These are phyloP conservation scores for Zygaena filipendulae DNA, from an alignment of 2,888 invertebrate genomes.

Conservation along the genomic window DNA sequence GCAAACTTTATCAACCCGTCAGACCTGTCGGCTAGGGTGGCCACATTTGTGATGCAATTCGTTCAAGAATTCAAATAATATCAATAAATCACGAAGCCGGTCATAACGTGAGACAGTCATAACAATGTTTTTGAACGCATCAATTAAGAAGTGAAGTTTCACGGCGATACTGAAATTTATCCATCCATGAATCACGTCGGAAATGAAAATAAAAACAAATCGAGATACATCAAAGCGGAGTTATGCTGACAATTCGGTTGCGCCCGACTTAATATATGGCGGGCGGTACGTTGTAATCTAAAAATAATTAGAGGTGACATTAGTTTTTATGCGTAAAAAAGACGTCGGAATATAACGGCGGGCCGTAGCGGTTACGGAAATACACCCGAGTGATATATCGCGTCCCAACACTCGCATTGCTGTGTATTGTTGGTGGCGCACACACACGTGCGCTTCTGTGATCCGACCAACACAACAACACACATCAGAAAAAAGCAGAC, in stretches of 20 bases:
- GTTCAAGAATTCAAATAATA: no score
- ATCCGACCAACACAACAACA: no score
- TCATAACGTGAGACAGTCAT: constrained; percentile 38
- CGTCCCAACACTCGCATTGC: constrained; percentile 34
- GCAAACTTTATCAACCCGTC: constrained; percentile 43
- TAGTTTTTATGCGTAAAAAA: constrained; percentile 68
- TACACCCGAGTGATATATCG: constrained; percentile 58
- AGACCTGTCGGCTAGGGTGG: constrained; percentile 25
- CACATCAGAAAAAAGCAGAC: no score
- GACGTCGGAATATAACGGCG: constrained; percentile 43
- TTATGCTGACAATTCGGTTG: constrained; percentile 67
- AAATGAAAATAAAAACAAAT: constrained; percentile 64
- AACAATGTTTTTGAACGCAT: constrained; percentile 45
- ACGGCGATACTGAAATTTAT: constrained; percentile 56
- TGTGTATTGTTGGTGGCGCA: constrained; percentile 34
- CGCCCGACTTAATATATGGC: constrained; percentile 61
- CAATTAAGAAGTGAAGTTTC: constrained; percentile 50
- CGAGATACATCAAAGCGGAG: constrained; percentile 63
- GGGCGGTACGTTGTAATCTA: constrained; percentile 66
- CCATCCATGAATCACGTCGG: constrained; percentile 57
- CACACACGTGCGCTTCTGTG: no score
- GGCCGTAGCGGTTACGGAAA: constrained; percentile 51
- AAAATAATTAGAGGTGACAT: constrained; percentile 68
- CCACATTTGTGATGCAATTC: constrained; percentile 12
- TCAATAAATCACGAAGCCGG: no score